Conservation (phyloP, 2,888 invertebrate genomes). For the Cerceris rybyensis region DNA sequence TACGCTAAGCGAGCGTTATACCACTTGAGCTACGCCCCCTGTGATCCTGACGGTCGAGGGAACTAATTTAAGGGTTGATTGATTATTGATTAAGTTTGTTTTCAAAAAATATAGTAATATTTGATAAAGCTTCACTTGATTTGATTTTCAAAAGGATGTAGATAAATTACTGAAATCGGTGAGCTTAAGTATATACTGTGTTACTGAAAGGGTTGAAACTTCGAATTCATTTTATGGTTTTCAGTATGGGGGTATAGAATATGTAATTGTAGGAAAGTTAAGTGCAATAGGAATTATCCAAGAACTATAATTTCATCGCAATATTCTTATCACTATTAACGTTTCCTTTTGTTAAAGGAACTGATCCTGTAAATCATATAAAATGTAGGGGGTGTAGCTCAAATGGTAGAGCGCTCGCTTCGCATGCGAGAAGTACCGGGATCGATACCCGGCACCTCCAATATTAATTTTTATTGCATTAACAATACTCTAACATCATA, state of each 20-base stretch:
- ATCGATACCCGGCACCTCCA: slow-evolving; percentile 72
- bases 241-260: no score
- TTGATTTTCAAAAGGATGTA: no score
- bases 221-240: no score
- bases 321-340: no score
- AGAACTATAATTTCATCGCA: no score
- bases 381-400: slow-evolving; percentile 65
- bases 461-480: slow-evolving; percentile 21
- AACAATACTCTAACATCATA: not conserved
- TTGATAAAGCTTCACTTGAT: no score
- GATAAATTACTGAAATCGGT: no score
- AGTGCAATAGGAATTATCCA: no score
- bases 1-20: slow-evolving; percentile 81
- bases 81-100: no score
- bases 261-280: no score
- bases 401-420: slow-evolving; percentile 72
- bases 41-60: not conserved
- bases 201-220: slow-evolving; percentile 28
- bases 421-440: slow-evolving; percentile 71
- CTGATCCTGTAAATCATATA: slow-evolving; percentile 14
- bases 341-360: slow-evolving; percentile 1
- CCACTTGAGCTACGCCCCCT: slow-evolving; percentile 78
- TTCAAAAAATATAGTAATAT: no score
- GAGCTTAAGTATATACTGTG: not conserved
- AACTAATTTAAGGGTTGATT: no score